Evolutionary conservation across 2,888 invertebrate species (phyloP).

Genomic region (Drosophila mettleri): DNA sequence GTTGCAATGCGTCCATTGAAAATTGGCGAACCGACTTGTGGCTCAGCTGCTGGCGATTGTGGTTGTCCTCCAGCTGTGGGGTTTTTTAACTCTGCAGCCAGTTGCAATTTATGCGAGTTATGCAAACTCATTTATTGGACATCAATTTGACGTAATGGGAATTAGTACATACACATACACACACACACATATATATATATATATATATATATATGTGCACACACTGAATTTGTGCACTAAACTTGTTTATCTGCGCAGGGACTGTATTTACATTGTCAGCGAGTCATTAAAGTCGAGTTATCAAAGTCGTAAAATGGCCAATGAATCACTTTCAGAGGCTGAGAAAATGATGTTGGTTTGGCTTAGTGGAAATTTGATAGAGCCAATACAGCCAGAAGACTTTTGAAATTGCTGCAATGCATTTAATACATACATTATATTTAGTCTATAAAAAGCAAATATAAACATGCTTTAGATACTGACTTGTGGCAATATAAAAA

Average conservation of each 20-base stretch:
- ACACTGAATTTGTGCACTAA: slow-evolving; percentile 20
- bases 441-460: not conserved
- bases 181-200: slow-evolving; percentile 6
- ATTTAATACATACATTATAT: not conserved
- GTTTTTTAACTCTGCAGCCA: slow-evolving; percentile 25
- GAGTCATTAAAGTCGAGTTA: slow-evolving; percentile 51
- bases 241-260: slow-evolving; percentile 40
- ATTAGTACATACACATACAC: slow-evolving; percentile 29
- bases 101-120: slow-evolving; percentile 69
- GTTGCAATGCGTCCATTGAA: slow-evolving; percentile 34
- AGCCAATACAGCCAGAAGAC: not conserved
- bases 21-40: slow-evolving; percentile 32
- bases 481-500: not conserved
- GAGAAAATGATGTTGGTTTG: slow-evolving; percentile 24
- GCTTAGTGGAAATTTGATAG: slow-evolving; percentile 1
- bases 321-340: slow-evolving; percentile 21
- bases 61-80: slow-evolving; percentile 72
- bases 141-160: slow-evolving; percentile 77
- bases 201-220: slow-evolving; percentile 5
- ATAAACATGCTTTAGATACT: slow-evolving; percentile 2
- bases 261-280: slow-evolving; percentile 47
- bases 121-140: slow-evolving; percentile 71
- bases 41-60: slow-evolving; percentile 66
- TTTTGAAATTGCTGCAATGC: not conserved
- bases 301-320: slow-evolving; percentile 35